Conservation (phyloP, 2,113 vertebrate genomes). For the Atrichornis clamosus region DNA sequence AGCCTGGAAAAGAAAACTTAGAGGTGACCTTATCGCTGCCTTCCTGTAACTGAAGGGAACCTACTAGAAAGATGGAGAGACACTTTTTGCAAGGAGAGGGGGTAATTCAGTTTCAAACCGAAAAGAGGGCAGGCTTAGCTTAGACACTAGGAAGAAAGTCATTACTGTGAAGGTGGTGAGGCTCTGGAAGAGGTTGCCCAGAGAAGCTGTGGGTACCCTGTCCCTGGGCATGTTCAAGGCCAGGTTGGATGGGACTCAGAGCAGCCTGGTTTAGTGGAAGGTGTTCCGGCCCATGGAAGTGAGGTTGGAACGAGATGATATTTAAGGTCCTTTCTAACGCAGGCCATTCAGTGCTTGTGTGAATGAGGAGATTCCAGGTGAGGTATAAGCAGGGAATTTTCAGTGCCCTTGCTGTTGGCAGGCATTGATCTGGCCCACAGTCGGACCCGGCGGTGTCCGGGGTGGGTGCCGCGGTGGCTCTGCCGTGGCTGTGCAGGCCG, state of each 20-base stretch:
- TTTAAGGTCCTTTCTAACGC: neutral
- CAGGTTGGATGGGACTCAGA: accelerated
- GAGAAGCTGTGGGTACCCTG: neutral
- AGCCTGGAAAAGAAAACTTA: neutral
- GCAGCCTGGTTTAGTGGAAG: no score
- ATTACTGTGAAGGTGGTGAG: neutral
- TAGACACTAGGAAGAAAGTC: neutral
- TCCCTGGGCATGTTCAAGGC: neutral
- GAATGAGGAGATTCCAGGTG: neutral
- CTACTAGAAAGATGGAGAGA: neutral
- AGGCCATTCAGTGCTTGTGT: neutral
- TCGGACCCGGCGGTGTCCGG: accelerated
- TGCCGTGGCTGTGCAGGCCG: neutral
- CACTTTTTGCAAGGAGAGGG: neutral
- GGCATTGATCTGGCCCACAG: neutral
- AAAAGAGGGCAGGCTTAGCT: neutral
- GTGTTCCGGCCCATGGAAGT: neutral
- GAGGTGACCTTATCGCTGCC: neutral
- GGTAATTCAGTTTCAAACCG: neutral
- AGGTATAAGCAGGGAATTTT: accelerated
- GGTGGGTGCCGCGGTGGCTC: neutral
- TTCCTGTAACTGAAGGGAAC: neutral
- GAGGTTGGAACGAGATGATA: no score
- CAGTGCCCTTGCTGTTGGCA: neutral
- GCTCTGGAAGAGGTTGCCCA: neutral